These are phyloP conservation scores for Tichodroma muraria DNA, from an alignment of 2,113 vertebrate species.

Conservation along the genomic window DNA sequence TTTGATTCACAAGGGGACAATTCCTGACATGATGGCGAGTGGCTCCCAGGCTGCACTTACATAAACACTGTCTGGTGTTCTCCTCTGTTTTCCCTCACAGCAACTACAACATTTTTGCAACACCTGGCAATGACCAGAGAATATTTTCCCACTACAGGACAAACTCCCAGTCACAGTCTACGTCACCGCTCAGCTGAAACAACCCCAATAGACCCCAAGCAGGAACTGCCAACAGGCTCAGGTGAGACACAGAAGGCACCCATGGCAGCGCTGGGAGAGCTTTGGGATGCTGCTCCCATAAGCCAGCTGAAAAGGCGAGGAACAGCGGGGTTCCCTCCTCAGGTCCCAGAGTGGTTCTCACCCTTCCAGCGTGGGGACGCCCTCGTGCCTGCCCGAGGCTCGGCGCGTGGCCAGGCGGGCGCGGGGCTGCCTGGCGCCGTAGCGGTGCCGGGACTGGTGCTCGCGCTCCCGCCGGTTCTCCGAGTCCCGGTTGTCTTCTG, in stretches of 20 bases:
- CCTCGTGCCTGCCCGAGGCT: conserved; percentile 85
- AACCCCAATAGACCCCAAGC: too few species aligned
- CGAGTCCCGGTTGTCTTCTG: conserved; percentile 81
- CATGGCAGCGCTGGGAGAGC: accelerated
- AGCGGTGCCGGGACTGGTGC: conserved; percentile 86
- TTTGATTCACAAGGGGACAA: neutral
- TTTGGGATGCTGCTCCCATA: neutral
- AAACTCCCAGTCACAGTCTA: neutral
- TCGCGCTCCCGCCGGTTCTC: conserved; percentile 87
- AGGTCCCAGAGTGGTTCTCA: conserved; percentile 3
- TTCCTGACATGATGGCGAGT: neutral
- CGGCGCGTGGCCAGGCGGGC: conserved; percentile 83
- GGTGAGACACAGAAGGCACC: neutral
- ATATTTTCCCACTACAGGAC: neutral
- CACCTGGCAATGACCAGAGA: neutral
- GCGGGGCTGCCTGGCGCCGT: conserved; percentile 84
- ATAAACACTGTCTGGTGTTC: neutral
- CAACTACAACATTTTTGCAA: neutral
- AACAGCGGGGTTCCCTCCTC: accelerated
- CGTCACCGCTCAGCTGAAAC: accelerated
- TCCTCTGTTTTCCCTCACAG: neutral
- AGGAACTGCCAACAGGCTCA: neutral
- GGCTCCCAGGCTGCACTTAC: neutral
- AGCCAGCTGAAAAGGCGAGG: accelerated
- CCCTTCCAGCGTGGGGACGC: conserved; percentile 91